Conservation (phyloP, 2,888 invertebrate species). For the Liopterus haemorrhoidalis region DNA sequence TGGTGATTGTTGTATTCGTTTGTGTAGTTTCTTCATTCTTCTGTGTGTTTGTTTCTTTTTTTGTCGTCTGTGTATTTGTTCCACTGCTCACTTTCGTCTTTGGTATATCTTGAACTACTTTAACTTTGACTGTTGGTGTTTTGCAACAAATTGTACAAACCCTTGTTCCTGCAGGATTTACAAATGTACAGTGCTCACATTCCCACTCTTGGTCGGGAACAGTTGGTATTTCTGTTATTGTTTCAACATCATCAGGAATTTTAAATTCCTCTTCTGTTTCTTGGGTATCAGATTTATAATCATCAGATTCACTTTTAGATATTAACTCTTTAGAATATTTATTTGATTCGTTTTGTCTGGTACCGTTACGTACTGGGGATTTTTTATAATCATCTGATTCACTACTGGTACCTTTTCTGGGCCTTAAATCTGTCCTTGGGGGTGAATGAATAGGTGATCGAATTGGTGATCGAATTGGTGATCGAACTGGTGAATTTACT, state of each 20-base stretch:
- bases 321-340: slow-evolving; percentile 13
- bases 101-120: slow-evolving; percentile 28
- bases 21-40: slow-evolving; percentile 22
- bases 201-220: slow-evolving; percentile 65
- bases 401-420: slow-evolving; percentile 24
- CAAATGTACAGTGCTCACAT: slow-evolving; percentile 85
- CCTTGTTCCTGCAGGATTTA: slow-evolving; percentile 71
- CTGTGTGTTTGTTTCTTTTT: slow-evolving; percentile 13
- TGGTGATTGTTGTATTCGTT: slow-evolving; percentile 25
- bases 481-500: background rate
- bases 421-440: too few species aligned
- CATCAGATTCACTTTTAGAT: slow-evolving; percentile 19
- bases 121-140: slow-evolving; percentile 52
- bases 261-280: slow-evolving; percentile 23
- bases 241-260: slow-evolving; percentile 36
- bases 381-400: slow-evolving; percentile 39
- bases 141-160: slow-evolving; percentile 85
- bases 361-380: slow-evolving; percentile 37
- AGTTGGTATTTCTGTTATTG: slow-evolving; percentile 46
- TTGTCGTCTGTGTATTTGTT: slow-evolving; percentile 13
- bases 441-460: too few species aligned
- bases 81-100: slow-evolving; percentile 15
- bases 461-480: too few species aligned
- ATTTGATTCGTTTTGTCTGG: slow-evolving; percentile 33
- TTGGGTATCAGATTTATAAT: slow-evolving; percentile 34